Evolutionary conservation across 2,888 invertebrate genomes (phyloP).

Genomic region (Desoria tigrina): DNA sequence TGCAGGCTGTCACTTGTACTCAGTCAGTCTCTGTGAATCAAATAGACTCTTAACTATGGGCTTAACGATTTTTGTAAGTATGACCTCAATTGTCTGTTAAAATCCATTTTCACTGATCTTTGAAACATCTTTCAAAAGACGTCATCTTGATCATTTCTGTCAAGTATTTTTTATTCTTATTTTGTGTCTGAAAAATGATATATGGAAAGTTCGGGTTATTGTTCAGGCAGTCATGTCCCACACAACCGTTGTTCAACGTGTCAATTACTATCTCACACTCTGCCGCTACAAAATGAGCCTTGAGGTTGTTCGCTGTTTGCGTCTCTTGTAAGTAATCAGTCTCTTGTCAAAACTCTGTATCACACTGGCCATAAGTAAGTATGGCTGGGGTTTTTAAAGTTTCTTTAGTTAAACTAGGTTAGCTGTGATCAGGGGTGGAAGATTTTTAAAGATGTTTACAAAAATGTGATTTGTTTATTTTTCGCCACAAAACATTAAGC

Average conservation of each 20-base stretch:
- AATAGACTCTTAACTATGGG: not conserved
- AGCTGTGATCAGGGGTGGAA: too few species aligned
- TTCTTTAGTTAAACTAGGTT: too few species aligned
- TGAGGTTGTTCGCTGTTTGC: not conserved
- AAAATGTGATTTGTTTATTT: too few species aligned
- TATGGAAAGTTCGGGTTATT: constrained; percentile 4
- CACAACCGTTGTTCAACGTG: too few species aligned
- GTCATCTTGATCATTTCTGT: not conserved
- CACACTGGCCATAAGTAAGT: constrained; percentile 40
- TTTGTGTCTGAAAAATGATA: constrained; percentile 4
- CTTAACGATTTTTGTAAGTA: constrained; percentile 4
- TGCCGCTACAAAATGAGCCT: too few species aligned
- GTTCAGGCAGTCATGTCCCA: constrained; percentile 4
- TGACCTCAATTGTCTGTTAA: constrained; percentile 6
- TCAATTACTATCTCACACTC: too few species aligned
- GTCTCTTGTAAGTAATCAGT: constrained; percentile 3
- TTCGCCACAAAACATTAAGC: too few species aligned
- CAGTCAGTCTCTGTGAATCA: constrained; percentile 6
- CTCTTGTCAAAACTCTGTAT: constrained; percentile 39
- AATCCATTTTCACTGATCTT: not conserved
- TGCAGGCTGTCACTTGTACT: not conserved
- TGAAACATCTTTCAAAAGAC: not conserved
- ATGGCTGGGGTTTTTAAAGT: constrained; percentile 28
- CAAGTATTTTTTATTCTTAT: not conserved
- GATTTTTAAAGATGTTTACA: too few species aligned